A percentile compares a stretch with the other conserved stretches of the same genome.
These are phyloP conservation scores for Ictinia mississippiensis DNA, from an alignment of 2,797 vertebrate species.

Conservation along the genomic window DNA sequence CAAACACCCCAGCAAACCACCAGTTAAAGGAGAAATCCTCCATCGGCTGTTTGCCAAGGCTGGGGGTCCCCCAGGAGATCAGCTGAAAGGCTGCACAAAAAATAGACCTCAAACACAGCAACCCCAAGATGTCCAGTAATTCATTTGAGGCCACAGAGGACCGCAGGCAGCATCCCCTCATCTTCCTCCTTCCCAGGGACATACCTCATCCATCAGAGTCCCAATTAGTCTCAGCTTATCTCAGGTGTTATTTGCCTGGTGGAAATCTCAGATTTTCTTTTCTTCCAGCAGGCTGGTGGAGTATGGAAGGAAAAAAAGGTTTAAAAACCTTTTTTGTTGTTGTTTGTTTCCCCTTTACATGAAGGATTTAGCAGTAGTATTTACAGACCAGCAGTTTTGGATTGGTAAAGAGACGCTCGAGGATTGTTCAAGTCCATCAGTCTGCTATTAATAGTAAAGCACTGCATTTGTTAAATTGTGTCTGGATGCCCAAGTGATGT, in stretches of 20 bases:
- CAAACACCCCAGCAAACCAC: not conserved
- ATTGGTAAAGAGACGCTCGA: not conserved
- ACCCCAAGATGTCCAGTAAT: not conserved
- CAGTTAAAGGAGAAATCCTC: not conserved
- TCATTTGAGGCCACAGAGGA: not conserved
- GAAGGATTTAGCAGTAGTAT: not conserved
- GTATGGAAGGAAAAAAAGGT: not conserved
- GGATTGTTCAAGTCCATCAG: not conserved
- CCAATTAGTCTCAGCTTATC: not conserved
- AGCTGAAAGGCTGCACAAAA: not conserved
- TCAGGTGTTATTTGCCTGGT: not conserved
- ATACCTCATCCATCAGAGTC: not conserved
- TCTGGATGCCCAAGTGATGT: not conserved
- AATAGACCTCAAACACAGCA: not conserved
- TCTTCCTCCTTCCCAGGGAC: not conserved
- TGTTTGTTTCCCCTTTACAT: not conserved
- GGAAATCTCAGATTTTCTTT: not conserved
- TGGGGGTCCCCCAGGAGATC: not conserved
- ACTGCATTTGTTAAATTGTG: not conserved
- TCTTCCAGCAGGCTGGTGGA: not conserved
- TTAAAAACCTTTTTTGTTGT: not conserved
- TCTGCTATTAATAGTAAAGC: not conserved
- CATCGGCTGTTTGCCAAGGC: not conserved
- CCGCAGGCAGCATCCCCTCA: not conserved
- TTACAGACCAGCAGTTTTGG: not conserved